Percentiles rank a stretch among this genome's conserved stretches.
Conservation (phyloP, 1,140 invertebrate species). For the Hycleus phaleratus region DNA sequence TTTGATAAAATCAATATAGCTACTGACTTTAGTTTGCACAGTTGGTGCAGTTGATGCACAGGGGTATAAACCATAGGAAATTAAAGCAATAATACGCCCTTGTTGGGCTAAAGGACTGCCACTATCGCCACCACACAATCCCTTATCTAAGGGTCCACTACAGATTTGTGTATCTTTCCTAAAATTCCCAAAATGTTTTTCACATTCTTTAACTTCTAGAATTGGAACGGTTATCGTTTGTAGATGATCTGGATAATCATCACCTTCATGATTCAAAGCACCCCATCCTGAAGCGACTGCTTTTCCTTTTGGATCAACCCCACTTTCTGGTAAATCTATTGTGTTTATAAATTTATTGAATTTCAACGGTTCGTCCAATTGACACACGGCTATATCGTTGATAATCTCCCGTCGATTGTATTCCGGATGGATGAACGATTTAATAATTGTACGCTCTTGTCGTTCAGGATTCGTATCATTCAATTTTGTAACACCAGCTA, state of each 20-base stretch:
- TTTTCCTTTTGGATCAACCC: constrained; percentile 10
- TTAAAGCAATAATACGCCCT: too few relatives aligned
- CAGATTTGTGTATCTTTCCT: too few relatives aligned
- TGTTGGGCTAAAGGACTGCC: too few relatives aligned
- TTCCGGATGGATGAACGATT: constrained; percentile 42
- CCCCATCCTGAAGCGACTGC: constrained; percentile 43
- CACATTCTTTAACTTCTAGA: background rate
- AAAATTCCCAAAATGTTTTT: background rate
- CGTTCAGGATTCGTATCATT: constrained; percentile 28
- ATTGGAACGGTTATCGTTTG: constrained; percentile 33
- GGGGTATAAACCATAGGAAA: too few relatives aligned
- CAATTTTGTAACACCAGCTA: constrained; percentile 40
- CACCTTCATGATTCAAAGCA: constrained; percentile 23
- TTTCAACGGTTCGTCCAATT: constrained; percentile 44
- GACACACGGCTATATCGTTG: constrained; percentile 58
- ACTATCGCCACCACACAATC: constrained; percentile 49
- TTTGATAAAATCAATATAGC: too few relatives aligned
- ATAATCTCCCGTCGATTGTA: constrained; percentile 43
- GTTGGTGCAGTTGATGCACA: too few relatives aligned
- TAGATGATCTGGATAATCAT: constrained; percentile 37
- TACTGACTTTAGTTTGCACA: too few relatives aligned
- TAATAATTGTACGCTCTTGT: constrained; percentile 40
- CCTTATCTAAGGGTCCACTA: constrained; percentile 34
- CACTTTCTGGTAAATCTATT: constrained; percentile 41
- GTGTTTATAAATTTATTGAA: constrained; percentile 47